Evolutionary conservation across 2,888 invertebrate genomes (phyloP).

Genomic region (Patella ulyssiponensis): DNA sequence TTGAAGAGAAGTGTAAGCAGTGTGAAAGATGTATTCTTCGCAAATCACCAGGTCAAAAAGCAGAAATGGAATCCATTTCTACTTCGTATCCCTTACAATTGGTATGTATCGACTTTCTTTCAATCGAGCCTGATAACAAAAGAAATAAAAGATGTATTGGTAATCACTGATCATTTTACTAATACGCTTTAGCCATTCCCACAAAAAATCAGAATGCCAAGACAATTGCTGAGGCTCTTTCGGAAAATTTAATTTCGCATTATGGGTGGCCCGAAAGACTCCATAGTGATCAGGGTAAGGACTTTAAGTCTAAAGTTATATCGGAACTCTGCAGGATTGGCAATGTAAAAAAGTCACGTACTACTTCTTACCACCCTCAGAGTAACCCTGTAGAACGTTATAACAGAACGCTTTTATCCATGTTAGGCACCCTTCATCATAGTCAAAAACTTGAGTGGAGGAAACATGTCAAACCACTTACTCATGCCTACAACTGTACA

Average conservation of each 20-base stretch:
- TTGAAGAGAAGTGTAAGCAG: conserved; percentile 29
- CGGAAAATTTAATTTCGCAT: conserved; percentile 27
- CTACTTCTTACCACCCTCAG: conserved; percentile 39
- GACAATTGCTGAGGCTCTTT: conserved; percentile 30
- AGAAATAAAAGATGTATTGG: conserved; percentile 18
- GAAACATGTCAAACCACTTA: conserved; percentile 22
- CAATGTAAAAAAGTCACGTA: conserved; percentile 32
- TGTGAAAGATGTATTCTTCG: conserved; percentile 42
- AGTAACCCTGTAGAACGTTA: conserved; percentile 39
- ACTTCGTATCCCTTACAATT: conserved; percentile 40
- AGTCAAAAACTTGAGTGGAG: conserved; percentile 38
- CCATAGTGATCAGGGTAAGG: conserved; percentile 36
- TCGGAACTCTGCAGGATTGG: conserved; percentile 27
- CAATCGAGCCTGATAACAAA: conserved; percentile 33
- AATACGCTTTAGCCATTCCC: not conserved
- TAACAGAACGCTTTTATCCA: conserved; percentile 32
- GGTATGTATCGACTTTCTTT: conserved; percentile 45
- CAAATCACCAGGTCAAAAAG: conserved; percentile 18
- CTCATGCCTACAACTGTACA: conserved; percentile 33
- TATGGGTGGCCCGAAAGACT: conserved; percentile 35
- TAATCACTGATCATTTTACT: conserved; percentile 30
- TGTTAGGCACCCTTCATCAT: conserved; percentile 31
- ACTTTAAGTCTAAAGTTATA: conserved; percentile 36
- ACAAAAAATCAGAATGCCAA: conserved; percentile 33
- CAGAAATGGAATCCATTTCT: conserved; percentile 22